phyloP scores from a whole-genome alignment of 2,888 invertebrate genomes.

The Athripsodes cinereus region DNA sequence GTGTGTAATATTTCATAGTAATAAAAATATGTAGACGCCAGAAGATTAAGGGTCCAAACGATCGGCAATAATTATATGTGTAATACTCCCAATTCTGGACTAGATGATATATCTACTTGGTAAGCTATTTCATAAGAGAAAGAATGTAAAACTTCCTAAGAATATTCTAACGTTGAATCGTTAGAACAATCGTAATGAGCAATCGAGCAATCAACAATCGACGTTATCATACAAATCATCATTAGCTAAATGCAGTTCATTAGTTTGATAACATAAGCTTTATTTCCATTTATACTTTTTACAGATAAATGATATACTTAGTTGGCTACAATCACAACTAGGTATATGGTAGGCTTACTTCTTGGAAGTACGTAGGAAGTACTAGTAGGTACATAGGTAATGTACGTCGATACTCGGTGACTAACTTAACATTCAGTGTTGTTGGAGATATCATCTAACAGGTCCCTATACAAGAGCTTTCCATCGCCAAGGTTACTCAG shows the following conservation, averaged over 20 bases:
- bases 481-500: neutral
- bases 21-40: too few species aligned
- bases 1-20: too few species aligned
- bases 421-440: slow-evolving; percentile 1
- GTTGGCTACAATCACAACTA: neutral
- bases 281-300: neutral
- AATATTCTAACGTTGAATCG: too few species aligned
- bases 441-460: neutral
- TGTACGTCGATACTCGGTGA: neutral
- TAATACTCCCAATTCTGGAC: too few species aligned
- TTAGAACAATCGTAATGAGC: too few species aligned
- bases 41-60: too few species aligned
- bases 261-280: neutral
- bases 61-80: too few species aligned
- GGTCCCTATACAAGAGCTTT: neutral
- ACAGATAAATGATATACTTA: neutral
- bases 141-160: too few species aligned
- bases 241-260: neutral
- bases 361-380: neutral
- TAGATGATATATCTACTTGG: too few species aligned
- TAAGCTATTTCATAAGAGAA: too few species aligned
- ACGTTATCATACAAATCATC: too few species aligned
- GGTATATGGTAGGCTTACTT: neutral
- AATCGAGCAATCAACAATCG: too few species aligned
- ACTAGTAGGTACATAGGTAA: neutral